Evolutionary conservation across 2,113 vertebrate genomes (phyloP).

Genomic region (Peromyscus polionotus): DNA sequence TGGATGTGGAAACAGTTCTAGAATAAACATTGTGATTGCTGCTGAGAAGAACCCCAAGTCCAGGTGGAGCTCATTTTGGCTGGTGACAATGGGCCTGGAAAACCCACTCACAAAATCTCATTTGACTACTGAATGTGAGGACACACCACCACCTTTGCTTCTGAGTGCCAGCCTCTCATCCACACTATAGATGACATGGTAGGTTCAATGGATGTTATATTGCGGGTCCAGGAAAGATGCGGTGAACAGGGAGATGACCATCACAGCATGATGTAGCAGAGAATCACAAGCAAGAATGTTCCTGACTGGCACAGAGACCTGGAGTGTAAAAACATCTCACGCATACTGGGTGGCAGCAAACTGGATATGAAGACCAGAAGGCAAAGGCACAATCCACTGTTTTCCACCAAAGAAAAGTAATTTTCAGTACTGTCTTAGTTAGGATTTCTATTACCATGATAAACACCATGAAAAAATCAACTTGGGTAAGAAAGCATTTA

Average conservation of each 20-base stretch:
- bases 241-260: not conserved
- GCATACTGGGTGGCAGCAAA: conserved; percentile 87
- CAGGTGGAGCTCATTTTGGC: not conserved
- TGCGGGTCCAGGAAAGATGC: not conserved
- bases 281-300: not conserved
- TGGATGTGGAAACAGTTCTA: not conserved
- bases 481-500: not conserved
- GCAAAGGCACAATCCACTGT: conserved; percentile 96
- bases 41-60: conserved; percentile 74
- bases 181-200: not conserved
- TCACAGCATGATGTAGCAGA: not conserved
- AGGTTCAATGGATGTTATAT: not conserved
- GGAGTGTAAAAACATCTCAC: conserved; percentile 97
- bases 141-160: too few species aligned
- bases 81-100: not conserved
- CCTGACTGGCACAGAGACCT: conserved; percentile 92
- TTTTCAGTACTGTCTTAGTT: conserved; percentile 61
- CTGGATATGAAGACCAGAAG: conserved; percentile 95
- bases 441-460: not conserved
- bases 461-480: not conserved
- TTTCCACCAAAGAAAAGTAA: conserved; percentile 97
- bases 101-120: not conserved
- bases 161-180: not conserved
- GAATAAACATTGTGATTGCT: not conserved
- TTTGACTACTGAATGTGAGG: not conserved